These are phyloP conservation scores for Ceratotherium simum DNA, from an alignment of 2,113 vertebrate species.

Conservation along the genomic window DNA sequence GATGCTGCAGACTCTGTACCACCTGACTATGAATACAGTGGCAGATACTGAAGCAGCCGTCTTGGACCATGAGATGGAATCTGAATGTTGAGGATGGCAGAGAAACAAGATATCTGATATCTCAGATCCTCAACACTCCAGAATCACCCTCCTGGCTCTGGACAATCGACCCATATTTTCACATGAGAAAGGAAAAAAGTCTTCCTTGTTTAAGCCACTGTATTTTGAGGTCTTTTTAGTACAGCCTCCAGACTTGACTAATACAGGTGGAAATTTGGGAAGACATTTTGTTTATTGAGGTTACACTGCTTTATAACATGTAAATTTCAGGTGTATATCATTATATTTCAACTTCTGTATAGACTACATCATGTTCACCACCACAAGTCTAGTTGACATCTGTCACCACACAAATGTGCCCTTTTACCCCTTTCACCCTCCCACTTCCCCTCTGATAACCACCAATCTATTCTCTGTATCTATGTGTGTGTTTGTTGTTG, in stretches of 20 bases:
- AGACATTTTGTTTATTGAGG: background rate
- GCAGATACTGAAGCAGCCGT: background rate
- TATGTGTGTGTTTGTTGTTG: too few species aligned
- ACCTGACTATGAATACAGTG: background rate
- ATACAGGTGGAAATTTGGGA: background rate
- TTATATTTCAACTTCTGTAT: too few species aligned
- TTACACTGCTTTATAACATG: too few species aligned
- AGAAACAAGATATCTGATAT: background rate
- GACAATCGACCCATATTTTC: background rate
- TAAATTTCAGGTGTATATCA: too few species aligned
- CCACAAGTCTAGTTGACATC: too few species aligned
- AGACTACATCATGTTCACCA: too few species aligned
- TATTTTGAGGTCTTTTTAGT: background rate
- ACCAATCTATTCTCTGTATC: too few species aligned
- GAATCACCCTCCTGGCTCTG: background rate
- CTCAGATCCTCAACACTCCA: background rate
- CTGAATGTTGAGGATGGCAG: background rate
- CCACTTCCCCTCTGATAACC: too few species aligned
- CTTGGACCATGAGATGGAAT: background rate
- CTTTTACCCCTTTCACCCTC: too few species aligned
- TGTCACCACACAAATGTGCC: too few species aligned
- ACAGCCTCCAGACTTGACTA: background rate
- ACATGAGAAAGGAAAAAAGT: background rate
- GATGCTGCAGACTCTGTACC: background rate
- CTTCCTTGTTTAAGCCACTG: background rate